A percentile compares a stretch with the other conserved stretches of the same genome.
Conservation (phyloP, 2,113 vertebrate genomes). For the Saguinus midas region DNA sequence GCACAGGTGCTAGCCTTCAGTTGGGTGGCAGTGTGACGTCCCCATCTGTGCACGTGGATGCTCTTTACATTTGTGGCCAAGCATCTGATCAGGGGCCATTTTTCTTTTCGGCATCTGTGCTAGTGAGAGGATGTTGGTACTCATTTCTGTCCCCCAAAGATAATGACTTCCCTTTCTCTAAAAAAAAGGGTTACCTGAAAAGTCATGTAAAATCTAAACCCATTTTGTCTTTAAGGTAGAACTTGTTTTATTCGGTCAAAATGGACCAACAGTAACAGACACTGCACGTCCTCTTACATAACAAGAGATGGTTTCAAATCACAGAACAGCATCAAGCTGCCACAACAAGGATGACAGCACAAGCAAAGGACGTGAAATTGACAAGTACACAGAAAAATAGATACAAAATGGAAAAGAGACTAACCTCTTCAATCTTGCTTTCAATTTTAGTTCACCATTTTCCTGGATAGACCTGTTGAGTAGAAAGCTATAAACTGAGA, state of each 20-base stretch:
- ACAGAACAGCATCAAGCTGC: not conserved
- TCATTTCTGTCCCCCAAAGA: too few species aligned
- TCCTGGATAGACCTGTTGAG: conserved; percentile 91
- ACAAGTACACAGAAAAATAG: rapidly evolving
- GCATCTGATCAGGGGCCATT: too few species aligned
- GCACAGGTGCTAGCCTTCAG: not conserved
- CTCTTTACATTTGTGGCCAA: not conserved
- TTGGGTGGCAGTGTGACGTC: not conserved
- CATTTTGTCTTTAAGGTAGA: too few species aligned
- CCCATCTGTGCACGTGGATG: rapidly evolving
- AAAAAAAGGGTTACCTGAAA: too few species aligned
- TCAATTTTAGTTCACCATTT: conserved; percentile 92
- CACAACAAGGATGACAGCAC: not conserved
- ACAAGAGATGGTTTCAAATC: not conserved
- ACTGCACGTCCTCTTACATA: too few species aligned
- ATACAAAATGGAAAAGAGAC: conserved; percentile 35
- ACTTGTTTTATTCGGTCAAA: too few species aligned
- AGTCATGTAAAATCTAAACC: too few species aligned
- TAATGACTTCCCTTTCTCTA: too few species aligned
- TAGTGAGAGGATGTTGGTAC: not conserved
- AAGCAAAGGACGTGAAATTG: not conserved
- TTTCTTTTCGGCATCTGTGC: not conserved
- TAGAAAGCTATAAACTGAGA: conserved; percentile 69
- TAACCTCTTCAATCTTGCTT: conserved; percentile 95
- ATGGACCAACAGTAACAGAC: too few species aligned